phyloP scores from a whole-genome alignment of 2,888 invertebrate species.

The Tipula confusa region DNA sequence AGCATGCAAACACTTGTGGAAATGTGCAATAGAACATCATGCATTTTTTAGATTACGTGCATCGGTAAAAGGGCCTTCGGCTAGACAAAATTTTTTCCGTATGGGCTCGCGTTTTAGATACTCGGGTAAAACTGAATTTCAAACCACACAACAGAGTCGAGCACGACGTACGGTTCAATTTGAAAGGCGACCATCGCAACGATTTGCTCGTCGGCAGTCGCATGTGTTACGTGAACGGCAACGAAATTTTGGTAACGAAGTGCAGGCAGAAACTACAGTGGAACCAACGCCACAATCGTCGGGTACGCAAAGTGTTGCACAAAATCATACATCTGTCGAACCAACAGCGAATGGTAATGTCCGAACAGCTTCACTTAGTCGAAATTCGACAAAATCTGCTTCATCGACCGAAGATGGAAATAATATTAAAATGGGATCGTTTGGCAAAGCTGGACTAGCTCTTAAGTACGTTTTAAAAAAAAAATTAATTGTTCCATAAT shows the following conservation, averaged over 20 bases:
- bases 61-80: conserved; percentile 81
- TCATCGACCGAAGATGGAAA: conserved; percentile 49
- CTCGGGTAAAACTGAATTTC: conserved; percentile 96
- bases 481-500: neutral
- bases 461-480: conserved; percentile 42
- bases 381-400: conserved; percentile 49
- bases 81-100: conserved; percentile 92
- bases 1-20: conserved; percentile 99
- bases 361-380: conserved; percentile 43
- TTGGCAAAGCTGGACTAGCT: conserved; percentile 52
- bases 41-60: conserved; percentile 94
- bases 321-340: conserved; percentile 39
- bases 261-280: conserved; percentile 35
- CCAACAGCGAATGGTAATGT: conserved; percentile 33
- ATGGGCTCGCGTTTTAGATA: conserved; percentile 94
- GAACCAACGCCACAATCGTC: conserved; percentile 42
- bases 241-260: conserved; percentile 38
- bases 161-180: conserved; percentile 92
- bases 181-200: conserved; percentile 92
- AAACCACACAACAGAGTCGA: conserved; percentile 86
- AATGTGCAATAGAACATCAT: conserved; percentile 99
- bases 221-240: conserved; percentile 80
- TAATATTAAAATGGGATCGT: conserved; percentile 47
- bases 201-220: conserved; percentile 89
- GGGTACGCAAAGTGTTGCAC: conserved; percentile 48